A percentile compares a stretch with the other conserved stretches of the same genome.
Evolutionary conservation across 2,888 invertebrate genomes (phyloP).

Genomic region (Zele albiditarsus): DNA sequence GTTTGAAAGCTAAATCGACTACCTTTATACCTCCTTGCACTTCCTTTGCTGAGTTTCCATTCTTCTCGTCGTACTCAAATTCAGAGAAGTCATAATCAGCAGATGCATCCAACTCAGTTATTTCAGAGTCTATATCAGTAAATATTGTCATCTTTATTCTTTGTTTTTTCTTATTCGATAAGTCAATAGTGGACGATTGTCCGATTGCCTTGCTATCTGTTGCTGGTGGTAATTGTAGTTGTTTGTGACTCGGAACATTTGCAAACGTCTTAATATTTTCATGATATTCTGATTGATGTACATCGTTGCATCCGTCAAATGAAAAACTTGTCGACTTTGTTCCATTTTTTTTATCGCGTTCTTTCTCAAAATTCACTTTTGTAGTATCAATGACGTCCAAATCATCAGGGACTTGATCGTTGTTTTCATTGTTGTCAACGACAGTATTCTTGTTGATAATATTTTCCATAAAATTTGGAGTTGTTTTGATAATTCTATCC

Average conservation of each 20-base stretch:
- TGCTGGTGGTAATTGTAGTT: neutral
- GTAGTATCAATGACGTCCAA: neutral
- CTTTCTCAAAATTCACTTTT: neutral
- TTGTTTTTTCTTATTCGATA: conserved; percentile 46
- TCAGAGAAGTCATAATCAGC: conserved; percentile 65
- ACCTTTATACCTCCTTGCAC: conserved; percentile 57
- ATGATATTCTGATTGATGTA: neutral
- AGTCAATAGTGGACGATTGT: conserved; percentile 3
- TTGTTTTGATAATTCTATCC: neutral
- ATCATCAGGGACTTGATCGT: neutral
- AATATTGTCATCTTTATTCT: conserved; percentile 56
- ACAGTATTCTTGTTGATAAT: neutral
- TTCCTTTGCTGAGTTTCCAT: conserved; percentile 41
- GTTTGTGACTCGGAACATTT: neutral
- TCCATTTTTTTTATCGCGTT: neutral
- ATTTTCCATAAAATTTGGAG: conserved; percentile 5
- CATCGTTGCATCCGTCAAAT: neutral
- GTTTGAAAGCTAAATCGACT: conserved; percentile 64
- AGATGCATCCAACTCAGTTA: conserved; percentile 40
- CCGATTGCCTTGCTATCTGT: conserved; percentile 32
- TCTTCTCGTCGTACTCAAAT: conserved; percentile 59
- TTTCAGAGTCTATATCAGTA: conserved; percentile 59
- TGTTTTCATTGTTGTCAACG: neutral
- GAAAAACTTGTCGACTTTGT: neutral
- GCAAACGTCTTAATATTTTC: neutral